These are phyloP conservation scores for Pelobates fuscus DNA, from an alignment of 2,113 vertebrate species.

Conservation along the genomic window DNA sequence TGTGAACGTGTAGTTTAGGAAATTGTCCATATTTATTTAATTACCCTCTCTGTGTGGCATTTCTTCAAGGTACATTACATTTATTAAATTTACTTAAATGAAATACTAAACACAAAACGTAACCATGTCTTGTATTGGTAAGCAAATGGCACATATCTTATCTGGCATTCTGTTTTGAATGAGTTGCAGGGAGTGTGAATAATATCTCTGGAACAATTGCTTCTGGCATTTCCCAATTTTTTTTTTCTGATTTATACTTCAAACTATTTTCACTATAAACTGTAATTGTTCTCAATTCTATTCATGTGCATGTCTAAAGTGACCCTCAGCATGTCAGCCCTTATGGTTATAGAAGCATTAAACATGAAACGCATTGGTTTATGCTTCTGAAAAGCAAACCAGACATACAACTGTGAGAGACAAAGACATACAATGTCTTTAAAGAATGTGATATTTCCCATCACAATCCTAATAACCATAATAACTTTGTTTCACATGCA, in stretches of 20 bases:
- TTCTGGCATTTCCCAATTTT: conserved; percentile 24
- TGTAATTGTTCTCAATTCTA: conserved; percentile 12
- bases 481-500: conserved; percentile 24
- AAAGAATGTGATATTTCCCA: conserved; percentile 28
- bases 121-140: neutral
- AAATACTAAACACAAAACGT: neutral
- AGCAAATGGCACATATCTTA: neutral
- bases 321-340: conserved; percentile 35
- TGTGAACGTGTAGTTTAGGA: too few species aligned
- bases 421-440: conserved; percentile 35
- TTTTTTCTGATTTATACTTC: conserved; percentile 20
- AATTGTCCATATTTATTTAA: neutral
- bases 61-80: neutral
- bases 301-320: conserved; percentile 38
- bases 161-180: neutral
- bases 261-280: conserved; percentile 14
- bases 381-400: conserved; percentile 39
- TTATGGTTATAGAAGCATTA: conserved; percentile 42
- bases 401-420: conserved; percentile 21
- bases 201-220: conserved; percentile 28
- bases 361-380: conserved; percentile 20
- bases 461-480: conserved; percentile 8
- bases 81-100: neutral
- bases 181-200: conserved; percentile 17
- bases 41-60: neutral